Evolutionary conservation across 2,888 invertebrate species (phyloP).

Genomic region (Odontomyia ornata): DNA sequence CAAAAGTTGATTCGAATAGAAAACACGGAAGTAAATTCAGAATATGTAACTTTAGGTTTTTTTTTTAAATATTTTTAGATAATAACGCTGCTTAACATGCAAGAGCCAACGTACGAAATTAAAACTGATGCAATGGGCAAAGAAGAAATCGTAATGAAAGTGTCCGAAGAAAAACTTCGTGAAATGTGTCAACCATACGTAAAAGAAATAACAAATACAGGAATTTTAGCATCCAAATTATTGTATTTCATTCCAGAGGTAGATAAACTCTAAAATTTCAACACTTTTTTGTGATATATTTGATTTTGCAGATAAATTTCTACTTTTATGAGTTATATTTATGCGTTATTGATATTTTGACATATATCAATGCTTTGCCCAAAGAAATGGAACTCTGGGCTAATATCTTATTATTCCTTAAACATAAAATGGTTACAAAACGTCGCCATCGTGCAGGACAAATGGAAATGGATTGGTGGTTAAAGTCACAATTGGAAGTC

Average conservation of each 20-base stretch:
- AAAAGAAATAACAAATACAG: conserved; percentile 60
- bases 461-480: conserved; percentile 62
- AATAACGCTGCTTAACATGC: conserved; percentile 58
- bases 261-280: conserved; percentile 26
- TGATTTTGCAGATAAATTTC: conserved; percentile 58
- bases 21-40: too few relatives aligned
- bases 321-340: conserved; percentile 64
- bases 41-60: too few relatives aligned
- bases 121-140: conserved; percentile 60
- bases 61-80: conserved; percentile 52
- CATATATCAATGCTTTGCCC: conserved; percentile 58
- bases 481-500: conserved; percentile 59
- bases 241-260: conserved; percentile 59
- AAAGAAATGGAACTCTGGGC: conserved; percentile 61
- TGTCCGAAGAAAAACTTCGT: conserved; percentile 57
- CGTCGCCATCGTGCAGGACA: conserved; percentile 60
- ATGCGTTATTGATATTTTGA: conserved; percentile 61
- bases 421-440: conserved; percentile 61
- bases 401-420: conserved; percentile 61
- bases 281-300: conserved; percentile 22
- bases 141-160: conserved; percentile 60
- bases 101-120: conserved; percentile 60
- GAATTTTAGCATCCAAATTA: conserved; percentile 57
- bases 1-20: too few relatives aligned
- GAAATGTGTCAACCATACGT: conserved; percentile 61